Conservation (phyloP, 2,888 invertebrate species). For the Anthophora plumipes region DNA sequence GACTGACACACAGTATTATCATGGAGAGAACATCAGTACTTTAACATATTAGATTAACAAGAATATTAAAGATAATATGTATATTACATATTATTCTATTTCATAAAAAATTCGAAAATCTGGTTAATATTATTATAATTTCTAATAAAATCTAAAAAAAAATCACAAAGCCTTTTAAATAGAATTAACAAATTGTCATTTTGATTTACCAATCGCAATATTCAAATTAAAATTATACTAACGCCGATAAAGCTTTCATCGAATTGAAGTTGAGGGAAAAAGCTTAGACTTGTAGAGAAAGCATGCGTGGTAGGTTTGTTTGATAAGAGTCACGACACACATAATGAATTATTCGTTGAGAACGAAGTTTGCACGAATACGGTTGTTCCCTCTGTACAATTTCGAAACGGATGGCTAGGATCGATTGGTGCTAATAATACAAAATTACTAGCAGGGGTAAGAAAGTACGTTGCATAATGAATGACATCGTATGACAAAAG, state of each 20-base stretch:
- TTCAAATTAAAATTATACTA: background rate
- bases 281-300: background rate
- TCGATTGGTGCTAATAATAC: constrained; percentile 52
- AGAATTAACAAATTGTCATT: background rate
- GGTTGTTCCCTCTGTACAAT: background rate
- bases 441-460: constrained; percentile 38
- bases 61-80: too few relatives aligned
- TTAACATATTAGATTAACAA: background rate
- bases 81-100: background rate
- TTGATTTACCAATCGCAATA: background rate
- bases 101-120: too few relatives aligned
- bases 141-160: too few relatives aligned
- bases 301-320: background rate
- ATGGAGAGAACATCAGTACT: background rate
- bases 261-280: background rate
- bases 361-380: background rate
- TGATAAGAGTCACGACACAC: constrained; percentile 10
- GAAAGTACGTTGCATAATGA: constrained; percentile 54
- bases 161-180: too few relatives aligned
- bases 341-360: background rate
- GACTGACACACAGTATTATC: background rate
- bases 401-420: constrained; percentile 12
- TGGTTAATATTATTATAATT: too few relatives aligned
- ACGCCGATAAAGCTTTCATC: background rate
- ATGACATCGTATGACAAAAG: constrained; percentile 41